Conservation (phyloP, 2,797 vertebrate species). For the Nyctibius grandis region DNA sequence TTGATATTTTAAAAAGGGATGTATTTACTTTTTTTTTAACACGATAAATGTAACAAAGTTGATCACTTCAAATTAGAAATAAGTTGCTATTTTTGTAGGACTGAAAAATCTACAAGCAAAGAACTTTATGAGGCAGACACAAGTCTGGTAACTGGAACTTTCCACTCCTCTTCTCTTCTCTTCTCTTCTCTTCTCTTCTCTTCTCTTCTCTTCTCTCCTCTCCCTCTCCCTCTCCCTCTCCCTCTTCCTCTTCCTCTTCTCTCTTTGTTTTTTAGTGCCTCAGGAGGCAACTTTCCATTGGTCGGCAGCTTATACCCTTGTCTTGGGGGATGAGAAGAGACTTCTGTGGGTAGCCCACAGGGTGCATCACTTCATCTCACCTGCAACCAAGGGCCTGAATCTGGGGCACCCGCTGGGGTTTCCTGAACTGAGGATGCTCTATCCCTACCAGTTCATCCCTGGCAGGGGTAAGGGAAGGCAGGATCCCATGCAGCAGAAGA, state of each 20-base stretch:
- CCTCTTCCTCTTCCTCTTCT: too few species aligned
- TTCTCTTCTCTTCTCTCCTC: too few species aligned
- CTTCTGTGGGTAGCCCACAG: neutral
- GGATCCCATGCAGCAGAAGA: neutral
- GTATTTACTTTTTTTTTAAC: neutral
- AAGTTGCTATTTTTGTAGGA: neutral
- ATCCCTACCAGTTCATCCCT: neutral
- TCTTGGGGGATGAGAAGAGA: neutral
- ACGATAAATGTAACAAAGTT: neutral
- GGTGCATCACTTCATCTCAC: neutral
- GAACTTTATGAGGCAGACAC: neutral
- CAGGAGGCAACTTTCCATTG: neutral
- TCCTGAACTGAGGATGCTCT: neutral
- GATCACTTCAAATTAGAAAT: neutral
- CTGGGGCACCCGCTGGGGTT: neutral
- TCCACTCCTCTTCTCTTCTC: too few species aligned
- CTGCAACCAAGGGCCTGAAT: too few species aligned
- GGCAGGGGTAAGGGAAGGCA: neutral
- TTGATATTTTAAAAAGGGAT: conserved; percentile 5
- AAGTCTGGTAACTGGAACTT: neutral
- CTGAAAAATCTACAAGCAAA: neutral
- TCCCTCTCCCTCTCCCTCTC: too few species aligned
- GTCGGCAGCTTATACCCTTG: neutral
- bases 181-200: too few species aligned
- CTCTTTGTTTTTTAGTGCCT: neutral